Percentiles rank a stretch among this genome's conserved stretches.
These are phyloP conservation scores for Rhipidura dahli DNA, from an alignment of 2,113 vertebrate genomes.

Conservation along the genomic window DNA sequence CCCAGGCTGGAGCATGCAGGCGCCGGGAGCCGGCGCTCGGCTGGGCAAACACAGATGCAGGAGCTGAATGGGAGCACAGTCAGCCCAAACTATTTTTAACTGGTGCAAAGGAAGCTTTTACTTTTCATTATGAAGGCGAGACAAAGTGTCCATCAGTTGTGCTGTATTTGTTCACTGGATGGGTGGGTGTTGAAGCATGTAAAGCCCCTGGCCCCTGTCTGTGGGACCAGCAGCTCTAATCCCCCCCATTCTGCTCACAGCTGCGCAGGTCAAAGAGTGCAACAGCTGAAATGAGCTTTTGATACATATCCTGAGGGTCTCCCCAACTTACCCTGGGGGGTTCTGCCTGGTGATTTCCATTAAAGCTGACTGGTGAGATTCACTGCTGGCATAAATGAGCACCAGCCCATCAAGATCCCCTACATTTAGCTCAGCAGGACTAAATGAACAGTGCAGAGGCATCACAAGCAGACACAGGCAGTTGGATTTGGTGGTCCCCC, in stretches of 20 bases:
- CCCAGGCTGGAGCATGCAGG: neutral
- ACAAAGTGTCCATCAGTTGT: neutral
- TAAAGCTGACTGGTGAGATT: neutral
- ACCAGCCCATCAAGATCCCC: neutral
- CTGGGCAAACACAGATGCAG: slow-evolving; percentile 23
- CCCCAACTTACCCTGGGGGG: neutral
- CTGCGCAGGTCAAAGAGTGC: neutral
- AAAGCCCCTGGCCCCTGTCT: neutral
- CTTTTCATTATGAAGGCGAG: neutral
- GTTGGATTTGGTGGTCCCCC: neutral
- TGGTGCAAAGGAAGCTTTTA: slow-evolving; percentile 36
- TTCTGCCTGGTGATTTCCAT: neutral
- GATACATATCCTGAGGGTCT: neutral
- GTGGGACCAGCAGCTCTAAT: neutral
- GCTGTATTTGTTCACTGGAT: neutral
- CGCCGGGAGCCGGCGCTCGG: accelerated
- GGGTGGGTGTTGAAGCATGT: neutral
- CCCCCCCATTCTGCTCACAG: slow-evolving; percentile 14
- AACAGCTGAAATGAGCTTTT: slow-evolving; percentile 47
- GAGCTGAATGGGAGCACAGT: slow-evolving; percentile 34
- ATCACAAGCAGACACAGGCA: neutral
- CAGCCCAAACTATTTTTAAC: slow-evolving; percentile 23
- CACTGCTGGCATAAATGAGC: neutral
- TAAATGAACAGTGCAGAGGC: neutral
- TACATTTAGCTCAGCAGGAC: neutral